Evolutionary conservation across 2,797 vertebrate species (phyloP), one percentile per base, ranked within the genome.

Genomic region (Tenualosa thibaudeaui): DNA sequence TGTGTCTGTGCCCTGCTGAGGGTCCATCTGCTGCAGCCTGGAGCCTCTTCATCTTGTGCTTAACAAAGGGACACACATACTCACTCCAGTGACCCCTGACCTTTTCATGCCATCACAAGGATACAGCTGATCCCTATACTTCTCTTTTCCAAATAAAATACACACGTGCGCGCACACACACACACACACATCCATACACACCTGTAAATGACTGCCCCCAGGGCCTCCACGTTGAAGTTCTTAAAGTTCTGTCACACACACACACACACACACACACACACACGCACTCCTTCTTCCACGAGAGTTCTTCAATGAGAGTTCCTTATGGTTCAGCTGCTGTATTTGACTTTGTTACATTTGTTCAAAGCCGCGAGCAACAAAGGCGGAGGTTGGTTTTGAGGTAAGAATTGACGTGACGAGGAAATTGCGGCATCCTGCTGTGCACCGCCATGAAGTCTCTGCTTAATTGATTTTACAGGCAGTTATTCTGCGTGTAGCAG

Each of bases 1-100:
- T 62, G 60, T 24, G 24, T 62, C 15, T 26, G 26, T 68, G 24
- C 26, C 90, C 90, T 24, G 89, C 92, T 92, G 92, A 68, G 71
- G 89, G 87, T 93, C 87, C 92, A 90, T 91, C 92, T 89, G 93
- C 91, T 91, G 88, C 86, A 91, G 88, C 87, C 88, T 89, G 87
- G 91, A 90, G 88, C 87, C 86, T 88, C 89, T 91, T 90, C 87
- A 86, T 89, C 91, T 89, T 88, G 53, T 85, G 85, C 9, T 84
- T 89, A 88, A 81, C 88, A 89, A 90, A 88, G 88, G 60, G 86
- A 12, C 60, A 65, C 60, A 65, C 60, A 65, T 22, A 60, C 56
- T n/a, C 56, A 60, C 56, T 7, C 56, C 5, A n/a, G 4, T 60
- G 56, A 60, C 56, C 56, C 56, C 56, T 8, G 56, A 60, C 22